phyloP scores from a whole-genome alignment of 2,113 vertebrate species.

The Ophthalmolycus amberensis region DNA sequence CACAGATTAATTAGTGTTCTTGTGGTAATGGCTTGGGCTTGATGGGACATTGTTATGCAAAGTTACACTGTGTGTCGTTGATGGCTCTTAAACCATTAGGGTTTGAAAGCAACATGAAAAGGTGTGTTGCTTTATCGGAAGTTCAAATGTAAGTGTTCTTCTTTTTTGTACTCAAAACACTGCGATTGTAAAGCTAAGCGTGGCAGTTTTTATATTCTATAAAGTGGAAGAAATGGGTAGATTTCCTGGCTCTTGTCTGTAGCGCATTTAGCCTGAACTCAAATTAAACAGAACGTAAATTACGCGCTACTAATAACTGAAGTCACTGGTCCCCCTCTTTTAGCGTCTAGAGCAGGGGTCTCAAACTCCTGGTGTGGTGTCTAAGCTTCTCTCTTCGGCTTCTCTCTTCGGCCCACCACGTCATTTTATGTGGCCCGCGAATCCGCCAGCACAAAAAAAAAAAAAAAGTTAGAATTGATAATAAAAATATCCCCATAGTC shows the following conservation, averaged over 20 bases:
- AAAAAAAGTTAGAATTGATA: too few species aligned
- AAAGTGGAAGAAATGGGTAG: not conserved
- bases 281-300: constrained; percentile 49
- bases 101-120: not conserved
- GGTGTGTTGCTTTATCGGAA: not conserved
- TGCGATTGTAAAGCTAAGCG: not conserved
- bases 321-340: constrained; percentile 22
- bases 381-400: too few species aligned
- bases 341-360: constrained; percentile 9
- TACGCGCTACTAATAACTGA: constrained; percentile 19
- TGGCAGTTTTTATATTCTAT: too few species aligned
- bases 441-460: too few species aligned
- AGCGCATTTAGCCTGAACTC: constrained; percentile 14
- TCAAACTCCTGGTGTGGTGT: too few species aligned
- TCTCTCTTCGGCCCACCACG: too few species aligned
- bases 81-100: not conserved
- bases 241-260: constrained; percentile 11
- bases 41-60: constrained; percentile 1
- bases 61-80: not conserved
- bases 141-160: not conserved
- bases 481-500: too few species aligned
- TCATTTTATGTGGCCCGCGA: too few species aligned
- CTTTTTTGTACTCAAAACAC: not conserved
- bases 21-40: constrained; percentile 15
- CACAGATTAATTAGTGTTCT: constrained; percentile 43